Evolutionary conservation across 2,797 vertebrate genomes (phyloP).

Genomic region (Rhinogobio ventralis): DNA sequence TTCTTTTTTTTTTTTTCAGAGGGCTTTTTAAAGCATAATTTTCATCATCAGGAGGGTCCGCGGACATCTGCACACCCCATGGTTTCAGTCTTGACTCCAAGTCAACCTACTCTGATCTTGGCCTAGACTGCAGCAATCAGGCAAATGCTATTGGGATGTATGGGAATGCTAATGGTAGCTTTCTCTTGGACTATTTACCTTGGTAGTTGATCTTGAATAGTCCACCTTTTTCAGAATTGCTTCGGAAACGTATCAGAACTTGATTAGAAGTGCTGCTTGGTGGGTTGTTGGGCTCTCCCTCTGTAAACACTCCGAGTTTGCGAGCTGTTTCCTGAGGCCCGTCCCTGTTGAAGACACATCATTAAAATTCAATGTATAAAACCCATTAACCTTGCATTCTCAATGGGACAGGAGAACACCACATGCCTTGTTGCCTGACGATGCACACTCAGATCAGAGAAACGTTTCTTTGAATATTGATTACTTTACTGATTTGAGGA

Average conservation of each 20-base stretch:
- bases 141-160: slow-evolving; percentile 16
- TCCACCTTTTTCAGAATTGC: slow-evolving; percentile 88
- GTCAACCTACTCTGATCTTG: not conserved
- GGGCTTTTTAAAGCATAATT: not conserved
- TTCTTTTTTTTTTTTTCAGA: not conserved
- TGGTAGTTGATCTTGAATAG: slow-evolving; percentile 90
- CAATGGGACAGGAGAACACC: not conserved
- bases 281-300: slow-evolving; percentile 85
- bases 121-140: not conserved
- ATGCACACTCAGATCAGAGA: not conserved
- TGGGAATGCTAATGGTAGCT: not conserved
- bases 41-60: too few relatives aligned
- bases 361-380: slow-evolving; percentile 4
- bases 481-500: slow-evolving; percentile 1
- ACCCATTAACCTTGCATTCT: not conserved
- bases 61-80: too few relatives aligned
- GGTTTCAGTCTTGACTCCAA: not conserved
- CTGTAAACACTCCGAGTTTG: slow-evolving; percentile 92
- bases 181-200: slow-evolving; percentile 73
- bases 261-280: slow-evolving; percentile 94
- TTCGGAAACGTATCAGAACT: slow-evolving; percentile 91
- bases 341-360: slow-evolving; percentile 80
- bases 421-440: slow-evolving; percentile 5
- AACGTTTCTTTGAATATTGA: slow-evolving; percentile 17
- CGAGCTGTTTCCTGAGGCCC: slow-evolving; percentile 90